Conservation (phyloP, 2,888 invertebrate species). For the Bimastos eiseni region DNA sequence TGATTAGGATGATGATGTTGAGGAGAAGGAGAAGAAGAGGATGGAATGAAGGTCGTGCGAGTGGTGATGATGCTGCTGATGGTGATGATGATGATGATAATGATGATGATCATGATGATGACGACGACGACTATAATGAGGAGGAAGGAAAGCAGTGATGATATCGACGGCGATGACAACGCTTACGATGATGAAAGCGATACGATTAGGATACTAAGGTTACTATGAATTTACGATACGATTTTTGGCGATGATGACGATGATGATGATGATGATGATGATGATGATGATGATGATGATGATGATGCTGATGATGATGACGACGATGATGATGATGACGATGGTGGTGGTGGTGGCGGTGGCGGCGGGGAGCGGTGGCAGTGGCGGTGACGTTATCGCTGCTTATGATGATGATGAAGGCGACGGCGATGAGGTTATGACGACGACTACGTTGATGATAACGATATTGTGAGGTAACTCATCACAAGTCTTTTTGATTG, state of each 20-base stretch:
- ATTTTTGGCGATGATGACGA: no score
- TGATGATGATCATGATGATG: no score
- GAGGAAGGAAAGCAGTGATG: no score
- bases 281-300: conserved; percentile 27
- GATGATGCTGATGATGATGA: conserved; percentile 16
- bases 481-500: no score
- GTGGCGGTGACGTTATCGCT: conserved; percentile 23
- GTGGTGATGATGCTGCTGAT: no score
- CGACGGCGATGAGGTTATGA: neutral
- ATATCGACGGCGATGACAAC: no score
- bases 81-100: no score
- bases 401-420: neutral
- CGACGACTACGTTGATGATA: conserved; percentile 26
- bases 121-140: no score
- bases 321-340: neutral
- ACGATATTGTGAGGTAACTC: no score
- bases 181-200: no score
- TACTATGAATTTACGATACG: no score
- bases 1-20: neutral
- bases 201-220: neutral
- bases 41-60: no score
- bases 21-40: neutral
- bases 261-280: conserved; percentile 19
- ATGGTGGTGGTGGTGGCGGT: conserved; percentile 23
- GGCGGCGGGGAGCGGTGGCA: neutral